Conservation (phyloP, 2,797 vertebrate genomes). For the Hyperoplus lanceolatus region DNA sequence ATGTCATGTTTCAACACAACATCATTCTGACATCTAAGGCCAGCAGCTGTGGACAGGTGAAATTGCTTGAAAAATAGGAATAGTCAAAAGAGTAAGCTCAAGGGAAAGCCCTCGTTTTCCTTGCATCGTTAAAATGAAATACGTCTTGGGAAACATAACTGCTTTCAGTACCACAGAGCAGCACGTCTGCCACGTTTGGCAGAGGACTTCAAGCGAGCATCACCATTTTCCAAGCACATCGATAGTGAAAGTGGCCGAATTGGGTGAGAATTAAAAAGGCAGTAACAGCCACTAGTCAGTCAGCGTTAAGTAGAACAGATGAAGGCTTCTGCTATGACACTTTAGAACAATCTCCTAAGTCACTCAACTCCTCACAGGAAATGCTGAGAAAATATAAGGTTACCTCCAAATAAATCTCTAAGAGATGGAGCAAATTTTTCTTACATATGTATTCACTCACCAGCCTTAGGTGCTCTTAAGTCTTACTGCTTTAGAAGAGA, state of each 20-base stretch:
- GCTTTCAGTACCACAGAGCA: constrained; percentile 62
- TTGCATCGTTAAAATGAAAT: constrained; percentile 75
- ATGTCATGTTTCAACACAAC: constrained; percentile 53
- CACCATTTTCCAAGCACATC: constrained; percentile 67
- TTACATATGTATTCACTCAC: constrained; percentile 78
- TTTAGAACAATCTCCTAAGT: constrained; percentile 39
- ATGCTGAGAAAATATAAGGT: constrained; percentile 76
- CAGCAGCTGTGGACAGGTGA: constrained; percentile 74
- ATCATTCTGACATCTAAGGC: constrained; percentile 48
- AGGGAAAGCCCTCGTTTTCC: constrained; percentile 63
- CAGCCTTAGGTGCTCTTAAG: constrained; percentile 66
- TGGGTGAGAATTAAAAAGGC: constrained; percentile 66
- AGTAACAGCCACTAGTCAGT: constrained; percentile 53
- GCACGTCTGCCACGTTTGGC: constrained; percentile 62
- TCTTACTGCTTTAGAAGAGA: constrained; percentile 59
- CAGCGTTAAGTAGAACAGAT: constrained; percentile 59
- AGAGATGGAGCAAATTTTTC: constrained; percentile 78
- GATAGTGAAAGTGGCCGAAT: constrained; percentile 41
- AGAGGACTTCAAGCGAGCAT: constrained; percentile 22
- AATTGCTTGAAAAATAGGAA: constrained; percentile 75
- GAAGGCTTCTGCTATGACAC: constrained; percentile 55
- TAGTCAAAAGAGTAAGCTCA: constrained; percentile 56
- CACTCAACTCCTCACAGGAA: constrained; percentile 53
- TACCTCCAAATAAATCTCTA: constrained; percentile 75
- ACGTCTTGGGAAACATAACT: constrained; percentile 59